Evolutionary conservation across 2,888 invertebrate species (phyloP), one percentile per base, ranked within the genome.

Genomic region (Catocala fraxini): DNA sequence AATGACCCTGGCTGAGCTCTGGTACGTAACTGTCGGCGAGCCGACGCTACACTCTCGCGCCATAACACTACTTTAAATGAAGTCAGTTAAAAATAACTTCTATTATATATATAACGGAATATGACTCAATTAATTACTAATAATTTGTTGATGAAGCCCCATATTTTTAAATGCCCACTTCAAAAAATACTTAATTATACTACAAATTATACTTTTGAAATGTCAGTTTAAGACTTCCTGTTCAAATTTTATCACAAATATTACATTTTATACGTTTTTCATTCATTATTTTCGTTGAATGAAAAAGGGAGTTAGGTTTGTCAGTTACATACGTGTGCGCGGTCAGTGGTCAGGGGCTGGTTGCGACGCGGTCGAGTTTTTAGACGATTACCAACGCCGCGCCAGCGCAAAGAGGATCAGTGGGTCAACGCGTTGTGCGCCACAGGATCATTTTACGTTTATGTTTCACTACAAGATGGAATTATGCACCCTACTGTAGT

Each of bases 1-100:
- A 88, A 88, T 87, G 87, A 86, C 85, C 87, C 83, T 82, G 80
- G 79, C 60, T 46, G 73, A 80, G 57, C 59, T 79, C 73, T 67
- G 82, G 84, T 85, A 84, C 73, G 85, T 82, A 82, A 68, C 77
- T 58, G 75, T 56, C 45, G 15, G 4, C 5, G 15, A 46, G 39
- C 15, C 13, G 49, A 49, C 41, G 34, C 11, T 48, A 45, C 15
- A 13, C n/a, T 55, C 45, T 45, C 35, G 12, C 6, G 49, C 6
- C 11, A 34, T n/a, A 33, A 10, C 5, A 43, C 9, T 12, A 4
- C 33, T 42, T 45, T 15, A 3, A 6, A n/a, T n/a, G n/a, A n/a
- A n/a, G n/a, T n/a, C n/a, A n/a, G n/a, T n/a, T n/a, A n/a, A 47
- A 5, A 47, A 47, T 13, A 13, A 46, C 5, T 12, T 5, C 12